phyloP scores from a whole-genome alignment of 2,113 vertebrate species.

The Andinoacara biseriatus region DNA sequence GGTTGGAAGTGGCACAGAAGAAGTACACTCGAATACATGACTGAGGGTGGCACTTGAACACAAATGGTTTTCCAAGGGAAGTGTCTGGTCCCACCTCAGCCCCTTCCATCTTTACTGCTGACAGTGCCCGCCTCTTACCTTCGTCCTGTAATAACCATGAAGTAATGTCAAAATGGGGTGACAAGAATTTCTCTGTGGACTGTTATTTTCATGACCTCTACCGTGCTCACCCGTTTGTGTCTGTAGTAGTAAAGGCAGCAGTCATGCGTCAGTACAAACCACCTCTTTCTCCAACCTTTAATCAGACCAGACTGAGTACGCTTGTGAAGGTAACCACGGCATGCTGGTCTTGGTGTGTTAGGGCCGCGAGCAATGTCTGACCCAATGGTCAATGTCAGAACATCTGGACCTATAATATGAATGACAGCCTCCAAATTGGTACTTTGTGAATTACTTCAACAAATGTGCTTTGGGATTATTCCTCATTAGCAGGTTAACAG shows the following conservation, averaged over 20 bases:
- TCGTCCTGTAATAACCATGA: conserved; percentile 82
- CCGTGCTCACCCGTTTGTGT: conserved; percentile 85
- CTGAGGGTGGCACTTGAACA: conserved; percentile 87
- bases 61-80: conserved; percentile 90
- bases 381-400: conserved; percentile 86
- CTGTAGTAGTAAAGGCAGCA: conserved; percentile 89
- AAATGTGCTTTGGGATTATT: neutral
- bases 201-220: neutral
- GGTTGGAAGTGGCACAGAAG: conserved; percentile 88
- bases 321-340: conserved; percentile 90
- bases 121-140: conserved; percentile 83
- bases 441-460: neutral
- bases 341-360: conserved; percentile 86
- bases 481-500: neutral
- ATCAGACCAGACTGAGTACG: conserved; percentile 86
- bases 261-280: conserved; percentile 90
- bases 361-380: conserved; percentile 89
- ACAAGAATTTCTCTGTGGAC: neutral
- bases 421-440: neutral
- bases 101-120: conserved; percentile 86
- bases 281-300: conserved; percentile 94
- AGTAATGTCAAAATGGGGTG: neutral
- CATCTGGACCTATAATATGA: conserved; percentile 81
- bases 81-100: conserved; percentile 84
- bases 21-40: conserved; percentile 82